phyloP scores from a whole-genome alignment of 2,113 vertebrate species.

The Oreochromis niloticus region DNA sequence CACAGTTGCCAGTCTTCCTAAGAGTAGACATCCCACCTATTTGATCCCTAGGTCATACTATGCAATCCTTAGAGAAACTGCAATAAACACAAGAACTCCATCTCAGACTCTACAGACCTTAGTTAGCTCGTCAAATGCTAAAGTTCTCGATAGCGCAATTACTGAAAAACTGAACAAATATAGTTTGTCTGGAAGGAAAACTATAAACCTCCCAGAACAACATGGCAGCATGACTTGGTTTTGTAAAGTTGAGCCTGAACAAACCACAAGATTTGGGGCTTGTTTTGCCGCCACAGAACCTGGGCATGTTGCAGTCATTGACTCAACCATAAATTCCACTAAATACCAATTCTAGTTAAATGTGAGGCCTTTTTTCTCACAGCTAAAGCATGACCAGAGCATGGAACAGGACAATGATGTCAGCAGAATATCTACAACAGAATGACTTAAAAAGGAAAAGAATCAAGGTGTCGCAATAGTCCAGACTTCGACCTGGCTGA shows the following conservation, averaged over 20 bases:
- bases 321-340: background rate
- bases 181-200: background rate
- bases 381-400: background rate
- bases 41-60: background rate
- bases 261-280: background rate
- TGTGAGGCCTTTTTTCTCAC: background rate
- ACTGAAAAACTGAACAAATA: background rate
- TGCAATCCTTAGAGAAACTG: background rate
- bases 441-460: background rate
- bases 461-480: background rate
- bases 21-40: background rate
- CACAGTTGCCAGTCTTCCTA: background rate
- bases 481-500: background rate
- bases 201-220: background rate
- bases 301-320: background rate
- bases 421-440: background rate
- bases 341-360: background rate
- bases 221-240: background rate
- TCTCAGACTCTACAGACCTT: background rate
- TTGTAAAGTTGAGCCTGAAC: background rate
- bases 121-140: background rate
- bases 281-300: background rate
- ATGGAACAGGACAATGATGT: background rate
- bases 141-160: background rate
- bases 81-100: background rate